Base-by-base conservation (phyloP, 2,113 vertebrate genomes). In the Hemicordylus capensis region DNA sequence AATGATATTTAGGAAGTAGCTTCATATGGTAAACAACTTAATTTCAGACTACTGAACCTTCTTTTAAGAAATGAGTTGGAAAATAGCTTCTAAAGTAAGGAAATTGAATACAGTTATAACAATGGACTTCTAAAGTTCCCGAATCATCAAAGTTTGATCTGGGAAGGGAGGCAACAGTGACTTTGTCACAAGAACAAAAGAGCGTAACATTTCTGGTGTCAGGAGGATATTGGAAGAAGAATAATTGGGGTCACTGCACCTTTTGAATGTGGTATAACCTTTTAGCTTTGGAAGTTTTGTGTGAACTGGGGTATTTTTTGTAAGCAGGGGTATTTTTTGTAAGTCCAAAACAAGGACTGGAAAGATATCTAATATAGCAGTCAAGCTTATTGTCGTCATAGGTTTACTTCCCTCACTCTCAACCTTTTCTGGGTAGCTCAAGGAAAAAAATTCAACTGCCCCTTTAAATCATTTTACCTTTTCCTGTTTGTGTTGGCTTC, bases 401-500 rank as follows among this genome's bases (percentile, higher is more conserved):
- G 85, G 46, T 28, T 81, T 56, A 54, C 39, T 39, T 59, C 1
- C 1, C 39, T 31, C 37, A 24, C 78, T 84, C 19, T 2, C 4
- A n/a, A 46, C 28, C 11, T 19, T 24, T 34, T 85, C 82, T 85
- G 1, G 61, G 74, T 78, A 89, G 51, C 82, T 58, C 61, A 44
- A 79, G 79, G 79, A 89, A 91, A 90, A 54, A 88, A 73, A 77
- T 72, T 81, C 87, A 69, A 84, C 88, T 84, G 89, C 70, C 90
- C 81, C 95, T 97, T 96, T 96, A 96, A 96, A 89, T 90, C 87
- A 88, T 89, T 90, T 85, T 92, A 91, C 90, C 91, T 92, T 89
- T 93, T 95, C 93, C 93, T 95, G 89, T 95, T 96, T 96, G 93
- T 90, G 87, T 95, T 96, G 96, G 94, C 95, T 89, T 6, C 91